Percentiles rank a stretch among this genome's conserved stretches.
Evolutionary conservation across 2,113 vertebrate species (phyloP).

Genomic region (Passer domesticus): DNA sequence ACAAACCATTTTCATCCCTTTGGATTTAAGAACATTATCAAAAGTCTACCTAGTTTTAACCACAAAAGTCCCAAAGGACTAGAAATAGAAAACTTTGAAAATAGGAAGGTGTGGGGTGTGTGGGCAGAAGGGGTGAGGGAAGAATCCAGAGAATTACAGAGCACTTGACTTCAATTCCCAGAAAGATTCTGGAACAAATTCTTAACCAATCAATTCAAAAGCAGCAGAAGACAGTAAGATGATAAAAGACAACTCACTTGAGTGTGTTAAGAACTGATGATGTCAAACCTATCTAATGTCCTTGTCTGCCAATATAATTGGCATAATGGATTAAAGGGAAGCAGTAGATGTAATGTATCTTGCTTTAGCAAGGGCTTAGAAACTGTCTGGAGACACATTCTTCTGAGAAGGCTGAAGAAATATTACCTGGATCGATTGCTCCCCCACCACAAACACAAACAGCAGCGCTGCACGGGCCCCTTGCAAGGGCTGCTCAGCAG

Average conservation of each 20-base stretch:
- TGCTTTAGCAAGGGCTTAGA: not conserved
- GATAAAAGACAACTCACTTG: constrained; percentile 7
- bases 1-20: not conserved
- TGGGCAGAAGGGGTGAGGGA: not conserved
- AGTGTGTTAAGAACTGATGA: constrained; percentile 8
- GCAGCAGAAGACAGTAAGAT: constrained; percentile 7
- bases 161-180: constrained; percentile 20
- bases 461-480: not conserved
- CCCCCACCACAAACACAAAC: not conserved
- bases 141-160: not conserved
- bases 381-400: not conserved
- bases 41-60: not conserved
- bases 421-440: not conserved
- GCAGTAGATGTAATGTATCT: not conserved
- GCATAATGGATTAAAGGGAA: constrained; percentile 40
- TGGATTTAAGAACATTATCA: not conserved
- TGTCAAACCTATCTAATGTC: constrained; percentile 11
- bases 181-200: constrained; percentile 17
- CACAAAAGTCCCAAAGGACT: not conserved
- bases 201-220: constrained; percentile 26
- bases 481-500: not conserved
- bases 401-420: constrained; percentile 7
- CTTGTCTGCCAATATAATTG: constrained; percentile 39
- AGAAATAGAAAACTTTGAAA: not conserved
- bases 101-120: accelerated